phyloP scores from a whole-genome alignment of 2,113 vertebrate species.

The Xiphorhynchus elegans region DNA sequence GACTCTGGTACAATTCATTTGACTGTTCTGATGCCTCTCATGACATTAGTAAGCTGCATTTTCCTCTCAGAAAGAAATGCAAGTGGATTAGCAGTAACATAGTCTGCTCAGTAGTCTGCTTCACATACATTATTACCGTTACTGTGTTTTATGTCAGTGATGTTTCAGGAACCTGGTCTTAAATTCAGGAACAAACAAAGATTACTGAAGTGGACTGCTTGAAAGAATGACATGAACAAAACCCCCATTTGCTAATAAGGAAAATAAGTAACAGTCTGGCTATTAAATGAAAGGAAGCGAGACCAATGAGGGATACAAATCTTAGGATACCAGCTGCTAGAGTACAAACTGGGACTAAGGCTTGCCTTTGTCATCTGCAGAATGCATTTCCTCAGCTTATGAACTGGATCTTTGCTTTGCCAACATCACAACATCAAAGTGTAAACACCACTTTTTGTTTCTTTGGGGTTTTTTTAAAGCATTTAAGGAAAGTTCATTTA shows the following conservation, averaged over 20 bases:
- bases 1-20: neutral
- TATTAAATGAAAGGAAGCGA: conserved; percentile 32
- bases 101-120: neutral
- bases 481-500: neutral
- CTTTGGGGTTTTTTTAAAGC: neutral
- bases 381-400: neutral
- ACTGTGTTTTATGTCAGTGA: neutral
- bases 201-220: neutral
- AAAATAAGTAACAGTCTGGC: conserved; percentile 28
- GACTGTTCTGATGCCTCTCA: neutral
- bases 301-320: conserved; percentile 37
- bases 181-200: conserved; percentile 6
- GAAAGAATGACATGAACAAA: conserved; percentile 45
- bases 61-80: neutral
- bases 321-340: conserved; percentile 29
- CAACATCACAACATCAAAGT: neutral
- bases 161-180: neutral
- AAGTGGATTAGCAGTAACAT: neutral
- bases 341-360: neutral
- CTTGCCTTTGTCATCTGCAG: conserved; percentile 48
- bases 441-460: neutral
- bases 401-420: neutral
- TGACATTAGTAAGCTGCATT: neutral
- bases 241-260: neutral
- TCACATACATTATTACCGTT: neutral